Conservation (phyloP, 2,888 invertebrate genomes). For the Halictus quadricinctus region DNA sequence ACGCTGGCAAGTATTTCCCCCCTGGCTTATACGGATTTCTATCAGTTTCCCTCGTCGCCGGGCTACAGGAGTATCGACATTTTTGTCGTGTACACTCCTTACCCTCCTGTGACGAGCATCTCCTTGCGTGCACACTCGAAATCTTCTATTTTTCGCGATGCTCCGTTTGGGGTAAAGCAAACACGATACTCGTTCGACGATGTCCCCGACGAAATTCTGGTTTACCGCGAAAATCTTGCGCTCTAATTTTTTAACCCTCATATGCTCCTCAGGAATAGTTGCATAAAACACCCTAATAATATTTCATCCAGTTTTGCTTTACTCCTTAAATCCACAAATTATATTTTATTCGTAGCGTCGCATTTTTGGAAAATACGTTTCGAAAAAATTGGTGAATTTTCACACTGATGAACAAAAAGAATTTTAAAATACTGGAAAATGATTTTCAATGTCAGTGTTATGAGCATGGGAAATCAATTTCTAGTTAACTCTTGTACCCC, state of each 20-base stretch:
- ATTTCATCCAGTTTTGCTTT: neutral
- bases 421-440: neutral
- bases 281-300: neutral
- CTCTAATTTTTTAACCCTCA: neutral
- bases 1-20: slow-evolving; percentile 17
- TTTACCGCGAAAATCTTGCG: neutral
- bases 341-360: neutral
- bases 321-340: neutral
- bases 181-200: neutral
- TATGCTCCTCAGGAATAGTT: neutral
- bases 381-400: neutral
- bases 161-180: neutral
- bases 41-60: slow-evolving; percentile 30
- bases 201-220: neutral
- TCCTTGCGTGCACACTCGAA: slow-evolving; percentile 12
- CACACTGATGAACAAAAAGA: neutral
- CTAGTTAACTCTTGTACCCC: neutral
- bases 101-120: neutral
- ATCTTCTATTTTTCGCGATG: slow-evolving; percentile 4
- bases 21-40: slow-evolving; percentile 35
- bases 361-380: neutral
- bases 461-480: neutral
- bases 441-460: no score
- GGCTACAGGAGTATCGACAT: slow-evolving; percentile 39
- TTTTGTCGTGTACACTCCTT: slow-evolving; percentile 34